These are phyloP conservation scores for Fratercula arctica DNA, from an alignment of 2,797 vertebrate genomes.

Conservation along the genomic window DNA sequence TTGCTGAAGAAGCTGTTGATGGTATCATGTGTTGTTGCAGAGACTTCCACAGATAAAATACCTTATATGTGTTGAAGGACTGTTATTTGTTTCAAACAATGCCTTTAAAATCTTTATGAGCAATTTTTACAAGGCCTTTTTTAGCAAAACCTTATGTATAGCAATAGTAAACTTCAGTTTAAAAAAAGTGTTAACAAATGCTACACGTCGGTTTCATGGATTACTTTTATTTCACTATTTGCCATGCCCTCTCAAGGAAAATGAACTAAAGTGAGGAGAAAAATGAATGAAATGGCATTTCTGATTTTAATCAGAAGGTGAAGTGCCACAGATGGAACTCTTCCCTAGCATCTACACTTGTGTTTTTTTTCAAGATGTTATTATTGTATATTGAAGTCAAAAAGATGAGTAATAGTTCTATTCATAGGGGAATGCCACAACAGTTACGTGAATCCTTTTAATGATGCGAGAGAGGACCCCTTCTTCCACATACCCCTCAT, in stretches of 20 bases:
- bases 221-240: neutral
- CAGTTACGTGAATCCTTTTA: neutral
- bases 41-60: neutral
- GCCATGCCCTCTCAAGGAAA: neutral
- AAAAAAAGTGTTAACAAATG: neutral
- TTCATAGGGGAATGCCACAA: neutral
- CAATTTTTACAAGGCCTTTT: neutral
- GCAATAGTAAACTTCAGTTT: neutral
- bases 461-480: neutral
- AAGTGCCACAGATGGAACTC: neutral
- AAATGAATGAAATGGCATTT: neutral
- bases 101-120: neutral
- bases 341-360: neutral
- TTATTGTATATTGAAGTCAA: neutral
- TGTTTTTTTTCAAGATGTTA: neutral
- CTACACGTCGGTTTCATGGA: accelerated
- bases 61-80: neutral
- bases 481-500: neutral
- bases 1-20: neutral
- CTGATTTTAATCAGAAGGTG: neutral
- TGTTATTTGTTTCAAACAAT: neutral
- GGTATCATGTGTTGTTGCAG: neutral
- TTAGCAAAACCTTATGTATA: neutral
- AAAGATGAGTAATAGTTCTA: neutral
- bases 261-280: neutral